These are phyloP conservation scores for Hydrolagus affinis DNA, from an alignment of 2,113 vertebrate species.

Conservation along the genomic window DNA sequence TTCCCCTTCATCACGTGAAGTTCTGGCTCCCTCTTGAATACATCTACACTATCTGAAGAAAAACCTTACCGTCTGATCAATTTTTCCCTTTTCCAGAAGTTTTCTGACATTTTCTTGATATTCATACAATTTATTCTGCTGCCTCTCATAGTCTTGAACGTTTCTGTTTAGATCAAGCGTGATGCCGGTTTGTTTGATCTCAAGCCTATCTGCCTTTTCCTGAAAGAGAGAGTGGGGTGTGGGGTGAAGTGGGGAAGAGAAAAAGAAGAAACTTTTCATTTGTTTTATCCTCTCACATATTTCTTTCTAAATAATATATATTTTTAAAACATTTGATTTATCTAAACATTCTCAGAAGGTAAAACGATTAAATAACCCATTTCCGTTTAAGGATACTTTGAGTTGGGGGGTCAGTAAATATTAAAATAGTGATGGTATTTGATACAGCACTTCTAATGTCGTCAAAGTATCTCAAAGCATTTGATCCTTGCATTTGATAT, in stretches of 20 bases:
- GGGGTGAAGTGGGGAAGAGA: background rate
- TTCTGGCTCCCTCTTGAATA: too few relatives aligned
- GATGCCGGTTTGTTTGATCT: background rate
- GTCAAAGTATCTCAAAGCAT: too few relatives aligned
- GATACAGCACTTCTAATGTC: too few relatives aligned
- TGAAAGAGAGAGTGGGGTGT: constrained; percentile 42
- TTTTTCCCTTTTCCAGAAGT: constrained; percentile 46
- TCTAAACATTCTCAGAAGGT: too few relatives aligned
- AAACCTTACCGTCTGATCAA: constrained; percentile 48
- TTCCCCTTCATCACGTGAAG: too few relatives aligned
- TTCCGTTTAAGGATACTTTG: too few relatives aligned
- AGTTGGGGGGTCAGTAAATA: too few relatives aligned
- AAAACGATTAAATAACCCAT: too few relatives aligned
- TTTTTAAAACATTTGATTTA: background rate
- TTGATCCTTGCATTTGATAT: too few relatives aligned
- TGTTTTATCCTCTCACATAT: background rate
- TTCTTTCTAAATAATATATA: background rate
- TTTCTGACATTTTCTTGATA: constrained; percentile 52
- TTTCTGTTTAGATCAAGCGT: constrained; percentile 39
- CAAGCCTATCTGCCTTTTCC: constrained; percentile 47
- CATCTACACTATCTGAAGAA: too few relatives aligned
- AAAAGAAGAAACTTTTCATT: background rate
- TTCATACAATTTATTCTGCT: constrained; percentile 41
- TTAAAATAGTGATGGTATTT: too few relatives aligned
- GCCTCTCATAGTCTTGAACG: constrained; percentile 41